Evolutionary conservation across 1,140 invertebrate genomes (phyloP).

Genomic region (Berghia stephanieae): DNA sequence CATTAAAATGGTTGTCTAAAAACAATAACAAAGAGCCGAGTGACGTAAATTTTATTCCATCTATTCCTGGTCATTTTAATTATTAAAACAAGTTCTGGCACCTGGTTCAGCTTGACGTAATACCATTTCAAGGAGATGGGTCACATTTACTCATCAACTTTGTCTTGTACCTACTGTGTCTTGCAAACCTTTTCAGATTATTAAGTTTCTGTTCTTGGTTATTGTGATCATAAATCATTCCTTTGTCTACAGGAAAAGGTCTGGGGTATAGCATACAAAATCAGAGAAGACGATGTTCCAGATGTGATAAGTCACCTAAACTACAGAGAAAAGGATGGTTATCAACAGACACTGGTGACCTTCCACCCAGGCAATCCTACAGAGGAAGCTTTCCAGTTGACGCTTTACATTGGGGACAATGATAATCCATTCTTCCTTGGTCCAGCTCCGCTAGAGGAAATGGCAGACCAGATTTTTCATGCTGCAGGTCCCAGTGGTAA

Average conservation of each 20-base stretch:
- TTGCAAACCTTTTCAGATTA: background rate
- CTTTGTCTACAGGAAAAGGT: constrained; percentile 73
- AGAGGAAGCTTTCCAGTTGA: constrained; percentile 74
- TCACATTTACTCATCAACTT: too few relatives aligned
- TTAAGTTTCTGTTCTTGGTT: background rate
- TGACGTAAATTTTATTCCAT: too few relatives aligned
- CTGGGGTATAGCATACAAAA: constrained; percentile 92
- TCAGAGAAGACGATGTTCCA: constrained; percentile 75
- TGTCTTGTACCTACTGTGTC: too few relatives aligned
- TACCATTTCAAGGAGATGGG: too few relatives aligned
- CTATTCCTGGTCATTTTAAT: too few relatives aligned
- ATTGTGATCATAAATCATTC: background rate
- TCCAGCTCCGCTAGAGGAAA: constrained; percentile 76
- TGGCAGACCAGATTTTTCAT: constrained; percentile 80
- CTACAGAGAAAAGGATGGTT: constrained; percentile 81
- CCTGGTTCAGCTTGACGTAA: too few relatives aligned
- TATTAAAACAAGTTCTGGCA: too few relatives aligned
- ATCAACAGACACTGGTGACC: constrained; percentile 44
- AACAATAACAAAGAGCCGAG: too few relatives aligned
- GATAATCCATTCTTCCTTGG: constrained; percentile 78
- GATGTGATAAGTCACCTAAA: constrained; percentile 84
- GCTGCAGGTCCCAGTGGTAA: constrained; percentile 83
- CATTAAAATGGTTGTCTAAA: too few relatives aligned
- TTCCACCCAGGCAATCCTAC: constrained; percentile 49
- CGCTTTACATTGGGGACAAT: constrained; percentile 84